These are phyloP conservation scores for Mesorhabditis spiculigera DNA, from an alignment of 2,888 invertebrate species.

Conservation along the genomic window DNA sequence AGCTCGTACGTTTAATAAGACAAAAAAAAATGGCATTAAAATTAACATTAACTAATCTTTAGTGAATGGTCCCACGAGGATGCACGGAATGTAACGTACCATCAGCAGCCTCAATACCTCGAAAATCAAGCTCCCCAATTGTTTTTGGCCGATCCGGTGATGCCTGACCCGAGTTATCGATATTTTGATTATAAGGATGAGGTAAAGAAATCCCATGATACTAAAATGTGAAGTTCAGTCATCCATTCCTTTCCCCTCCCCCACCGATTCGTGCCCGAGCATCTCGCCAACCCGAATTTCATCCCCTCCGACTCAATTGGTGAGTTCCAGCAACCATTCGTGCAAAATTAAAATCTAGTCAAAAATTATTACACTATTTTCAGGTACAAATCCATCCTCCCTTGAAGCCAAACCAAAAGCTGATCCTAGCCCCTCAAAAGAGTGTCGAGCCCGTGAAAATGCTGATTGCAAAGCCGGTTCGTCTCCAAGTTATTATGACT, in stretches of 20 bases:
- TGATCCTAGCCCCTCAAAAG: not conserved
- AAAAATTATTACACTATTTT: not conserved
- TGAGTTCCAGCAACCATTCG: not conserved
- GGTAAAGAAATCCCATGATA: too few species aligned
- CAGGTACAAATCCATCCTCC: not conserved
- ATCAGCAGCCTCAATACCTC: not conserved
- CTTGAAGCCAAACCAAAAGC: not conserved
- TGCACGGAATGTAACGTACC: not conserved
- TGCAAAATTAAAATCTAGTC: not conserved
- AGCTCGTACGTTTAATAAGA: not conserved
- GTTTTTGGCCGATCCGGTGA: too few species aligned
- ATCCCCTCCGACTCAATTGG: not conserved
- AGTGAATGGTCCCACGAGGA: not conserved
- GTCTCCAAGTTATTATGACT: too few species aligned
- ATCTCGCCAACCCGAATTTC: not conserved
- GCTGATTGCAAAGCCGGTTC: not conserved
- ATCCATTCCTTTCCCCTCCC: not conserved
- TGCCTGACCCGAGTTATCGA: too few species aligned
- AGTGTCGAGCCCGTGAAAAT: not conserved
- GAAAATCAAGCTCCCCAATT: not conserved
- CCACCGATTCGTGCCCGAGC: constrained; percentile 2
- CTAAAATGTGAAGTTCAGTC: not conserved
- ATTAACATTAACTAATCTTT: not conserved
- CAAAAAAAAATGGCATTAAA: too few species aligned
- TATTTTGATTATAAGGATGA: too few species aligned